phyloP scores from a whole-genome alignment of 2,113 vertebrate genomes.

The Ancistrus triradiatus region DNA sequence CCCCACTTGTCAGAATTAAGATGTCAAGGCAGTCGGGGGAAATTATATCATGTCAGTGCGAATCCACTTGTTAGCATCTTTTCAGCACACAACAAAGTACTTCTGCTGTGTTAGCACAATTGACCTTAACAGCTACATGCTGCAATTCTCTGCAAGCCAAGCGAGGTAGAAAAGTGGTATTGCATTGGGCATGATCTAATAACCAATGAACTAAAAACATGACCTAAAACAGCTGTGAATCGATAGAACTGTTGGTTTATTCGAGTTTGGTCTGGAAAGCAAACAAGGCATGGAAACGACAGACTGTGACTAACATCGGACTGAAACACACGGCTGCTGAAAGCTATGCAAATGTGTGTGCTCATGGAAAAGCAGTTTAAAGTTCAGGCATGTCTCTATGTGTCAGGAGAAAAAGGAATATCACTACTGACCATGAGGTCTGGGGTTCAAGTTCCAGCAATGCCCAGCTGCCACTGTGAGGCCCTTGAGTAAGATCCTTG shows the following conservation, averaged over 20 bases:
- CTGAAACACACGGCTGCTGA: slow-evolving; percentile 26
- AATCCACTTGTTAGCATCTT: slow-evolving; percentile 10
- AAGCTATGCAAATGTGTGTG: slow-evolving; percentile 9
- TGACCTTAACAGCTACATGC: slow-evolving; percentile 24
- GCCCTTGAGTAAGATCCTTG: too few relatives aligned
- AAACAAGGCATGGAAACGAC: slow-evolving; percentile 17
- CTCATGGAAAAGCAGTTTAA: slow-evolving; percentile 26
- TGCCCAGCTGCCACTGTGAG: too few relatives aligned
- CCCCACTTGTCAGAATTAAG: background rate
- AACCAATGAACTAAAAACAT: background rate
- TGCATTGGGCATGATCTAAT: slow-evolving; percentile 19
- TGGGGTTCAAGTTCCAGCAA: too few relatives aligned
- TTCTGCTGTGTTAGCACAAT: slow-evolving; percentile 24
- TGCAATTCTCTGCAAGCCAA: slow-evolving; percentile 17
- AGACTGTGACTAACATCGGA: slow-evolving; percentile 22
- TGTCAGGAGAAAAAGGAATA: background rate
- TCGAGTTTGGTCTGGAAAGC: slow-evolving; percentile 4
- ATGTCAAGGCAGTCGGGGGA: slow-evolving; percentile 19
- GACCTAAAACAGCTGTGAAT: slow-evolving; percentile 15
- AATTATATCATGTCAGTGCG: background rate
- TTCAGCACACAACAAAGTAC: slow-evolving; percentile 17
- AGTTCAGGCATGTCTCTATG: background rate
- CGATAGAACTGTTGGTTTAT: slow-evolving; percentile 24
- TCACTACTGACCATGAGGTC: too few relatives aligned
- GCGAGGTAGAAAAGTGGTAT: background rate